Conservation (phyloP, 2,113 vertebrate species). For the Cyanocitta stelleri region DNA sequence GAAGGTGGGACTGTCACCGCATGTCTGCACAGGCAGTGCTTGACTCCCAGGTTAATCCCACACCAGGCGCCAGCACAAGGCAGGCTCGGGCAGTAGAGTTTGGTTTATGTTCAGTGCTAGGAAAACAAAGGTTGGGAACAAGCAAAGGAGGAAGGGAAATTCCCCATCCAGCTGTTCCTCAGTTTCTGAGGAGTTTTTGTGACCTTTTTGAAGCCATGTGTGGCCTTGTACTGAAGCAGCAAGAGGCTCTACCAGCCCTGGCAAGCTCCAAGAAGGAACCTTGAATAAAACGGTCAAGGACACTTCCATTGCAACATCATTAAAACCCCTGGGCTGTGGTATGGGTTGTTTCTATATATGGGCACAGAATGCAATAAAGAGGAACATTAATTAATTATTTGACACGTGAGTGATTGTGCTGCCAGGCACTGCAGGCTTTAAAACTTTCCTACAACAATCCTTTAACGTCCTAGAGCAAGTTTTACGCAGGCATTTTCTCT, state of each 20-base stretch:
- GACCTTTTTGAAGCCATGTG: neutral
- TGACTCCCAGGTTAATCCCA: neutral
- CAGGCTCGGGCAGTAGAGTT: accelerated
- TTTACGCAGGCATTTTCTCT: neutral
- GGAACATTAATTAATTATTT: neutral
- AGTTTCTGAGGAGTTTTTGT: neutral
- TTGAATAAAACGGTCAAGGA: neutral
- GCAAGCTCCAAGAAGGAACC: neutral
- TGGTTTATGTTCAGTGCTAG: neutral
- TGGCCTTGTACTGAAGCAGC: neutral
- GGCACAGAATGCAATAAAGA: constrained; percentile 6
- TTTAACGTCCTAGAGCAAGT: neutral
- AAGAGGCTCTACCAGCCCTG: neutral
- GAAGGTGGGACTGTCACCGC: neutral
- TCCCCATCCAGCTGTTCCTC: neutral
- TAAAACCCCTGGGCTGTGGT: neutral
- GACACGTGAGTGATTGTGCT: neutral
- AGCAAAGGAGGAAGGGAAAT: neutral
- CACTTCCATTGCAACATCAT: neutral
- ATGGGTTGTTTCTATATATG: constrained; percentile 2
- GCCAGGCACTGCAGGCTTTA: neutral
- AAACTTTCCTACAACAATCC: neutral
- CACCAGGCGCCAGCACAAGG: neutral
- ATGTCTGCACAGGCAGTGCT: neutral
- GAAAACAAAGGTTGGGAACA: neutral